phyloP scores from a whole-genome alignment of 2,797 vertebrate species.

The Lateolabrax maculatus region DNA sequence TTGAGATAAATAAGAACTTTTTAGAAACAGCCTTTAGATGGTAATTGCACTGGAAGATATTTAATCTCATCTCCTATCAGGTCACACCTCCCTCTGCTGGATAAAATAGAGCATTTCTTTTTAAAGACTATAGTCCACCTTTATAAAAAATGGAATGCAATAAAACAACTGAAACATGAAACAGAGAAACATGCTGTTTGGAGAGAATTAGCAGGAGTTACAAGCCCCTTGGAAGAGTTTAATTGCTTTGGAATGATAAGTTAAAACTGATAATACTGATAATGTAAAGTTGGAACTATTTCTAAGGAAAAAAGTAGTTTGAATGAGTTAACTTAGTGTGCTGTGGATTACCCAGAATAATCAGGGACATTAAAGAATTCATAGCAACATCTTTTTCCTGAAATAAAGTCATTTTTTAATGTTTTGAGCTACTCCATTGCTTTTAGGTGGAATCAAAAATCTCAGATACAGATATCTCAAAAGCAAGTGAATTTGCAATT shows the following conservation, averaged over 20 bases:
- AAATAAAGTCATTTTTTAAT: not conserved
- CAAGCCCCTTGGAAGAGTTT: not conserved
- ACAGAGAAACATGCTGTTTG: no score
- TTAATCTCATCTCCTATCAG: not conserved
- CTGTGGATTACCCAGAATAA: not conserved
- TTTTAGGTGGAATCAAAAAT: not conserved
- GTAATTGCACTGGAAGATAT: not conserved
- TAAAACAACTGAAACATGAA: not conserved
- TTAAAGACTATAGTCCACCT: not conserved
- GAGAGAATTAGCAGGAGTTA: not conserved
- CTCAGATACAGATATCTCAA: not conserved
- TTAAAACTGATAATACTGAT: no score
- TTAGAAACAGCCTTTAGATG: no score
- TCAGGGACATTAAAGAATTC: no score
- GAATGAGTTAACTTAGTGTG: not conserved
- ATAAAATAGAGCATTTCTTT: fast-evolving
- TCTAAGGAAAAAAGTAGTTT: not conserved
- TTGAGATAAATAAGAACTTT: no score
- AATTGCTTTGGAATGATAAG: not conserved
- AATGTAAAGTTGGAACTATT: not conserved
- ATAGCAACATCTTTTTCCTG: no score
- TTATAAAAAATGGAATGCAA: not conserved
- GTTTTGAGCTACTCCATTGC: not conserved
- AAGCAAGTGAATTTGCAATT: not conserved
- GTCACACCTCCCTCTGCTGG: constrained; percentile 60